Percentiles rank a stretch among this genome's conserved stretches.
Evolutionary conservation across 2,888 invertebrate species (phyloP).

Genomic region (Dasysyrphus tricinctus): DNA sequence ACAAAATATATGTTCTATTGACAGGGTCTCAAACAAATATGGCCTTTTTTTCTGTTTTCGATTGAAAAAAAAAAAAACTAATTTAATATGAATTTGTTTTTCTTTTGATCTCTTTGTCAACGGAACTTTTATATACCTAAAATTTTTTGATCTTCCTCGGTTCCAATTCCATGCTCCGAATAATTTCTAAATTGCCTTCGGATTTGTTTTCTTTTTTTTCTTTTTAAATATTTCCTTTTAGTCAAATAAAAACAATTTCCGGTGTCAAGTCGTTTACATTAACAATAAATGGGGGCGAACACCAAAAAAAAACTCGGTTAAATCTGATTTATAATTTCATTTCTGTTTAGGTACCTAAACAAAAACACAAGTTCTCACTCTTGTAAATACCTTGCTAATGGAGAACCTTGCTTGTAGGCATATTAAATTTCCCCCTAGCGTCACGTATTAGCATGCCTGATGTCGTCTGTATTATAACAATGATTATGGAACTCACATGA

Average conservation of each 20-base stretch:
- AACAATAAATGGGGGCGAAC: background rate
- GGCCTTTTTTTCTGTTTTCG: background rate
- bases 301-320: background rate
- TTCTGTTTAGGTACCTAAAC: background rate
- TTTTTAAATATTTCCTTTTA: background rate
- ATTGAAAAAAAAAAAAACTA: background rate
- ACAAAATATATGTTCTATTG: background rate
- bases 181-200: background rate
- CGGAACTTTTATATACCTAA: background rate
- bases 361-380: constrained; percentile 26
- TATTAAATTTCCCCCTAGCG: constrained; percentile 22
- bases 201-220: background rate
- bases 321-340: constrained; percentile 2
- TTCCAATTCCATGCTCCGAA: background rate
- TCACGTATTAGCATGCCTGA: constrained; percentile 23
- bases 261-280: constrained; percentile 1
- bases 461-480: constrained; percentile 17
- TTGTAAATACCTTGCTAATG: constrained; percentile 22
- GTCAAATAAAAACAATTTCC: constrained; percentile 7
- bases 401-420: background rate
- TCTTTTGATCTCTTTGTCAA: background rate
- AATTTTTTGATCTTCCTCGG: background rate
- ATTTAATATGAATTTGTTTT: background rate
- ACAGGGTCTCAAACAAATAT: background rate
- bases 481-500: constrained; percentile 21